Percentiles rank a stretch among this genome's conserved stretches.
Evolutionary conservation across 2,113 vertebrate genomes (phyloP).

Genomic region (Phycodurus eques): DNA sequence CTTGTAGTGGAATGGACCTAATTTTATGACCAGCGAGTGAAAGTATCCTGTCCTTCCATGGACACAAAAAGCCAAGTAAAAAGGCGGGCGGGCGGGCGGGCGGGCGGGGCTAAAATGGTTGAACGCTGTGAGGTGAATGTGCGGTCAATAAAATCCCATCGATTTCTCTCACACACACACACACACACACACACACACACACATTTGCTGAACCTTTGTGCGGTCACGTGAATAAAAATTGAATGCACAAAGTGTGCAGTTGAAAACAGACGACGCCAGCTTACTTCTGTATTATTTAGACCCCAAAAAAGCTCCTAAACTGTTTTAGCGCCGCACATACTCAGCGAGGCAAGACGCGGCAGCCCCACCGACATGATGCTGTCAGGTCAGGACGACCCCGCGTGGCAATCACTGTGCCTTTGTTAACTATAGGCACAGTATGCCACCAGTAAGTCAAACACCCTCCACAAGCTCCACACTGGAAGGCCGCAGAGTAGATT

Average conservation of each 20-base stretch:
- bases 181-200: no score
- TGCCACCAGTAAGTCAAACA: background rate
- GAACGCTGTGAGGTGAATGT: background rate
- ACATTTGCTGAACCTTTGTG: background rate
- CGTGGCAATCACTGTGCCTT: background rate
- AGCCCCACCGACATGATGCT: background rate
- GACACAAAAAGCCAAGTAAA: no score
- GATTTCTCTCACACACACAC: no score
- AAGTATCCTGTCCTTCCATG: no score
- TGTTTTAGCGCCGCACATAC: background rate
- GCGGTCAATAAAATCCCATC: background rate
- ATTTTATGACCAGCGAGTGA: no score
- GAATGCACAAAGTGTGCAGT: background rate
- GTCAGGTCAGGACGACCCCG: background rate
- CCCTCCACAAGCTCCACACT: no score
- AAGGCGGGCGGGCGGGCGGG: no score
- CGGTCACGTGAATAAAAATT: background rate
- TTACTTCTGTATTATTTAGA: conserved; percentile 1
- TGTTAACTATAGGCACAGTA: background rate
- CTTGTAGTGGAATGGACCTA: no score
- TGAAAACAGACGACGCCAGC: background rate
- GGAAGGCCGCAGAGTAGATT: no score
- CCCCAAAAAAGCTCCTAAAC: background rate
- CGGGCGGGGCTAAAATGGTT: background rate
- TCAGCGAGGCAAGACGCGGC: background rate